Conservation (phyloP, 2,888 invertebrate genomes). For the Limenitis camilla region DNA sequence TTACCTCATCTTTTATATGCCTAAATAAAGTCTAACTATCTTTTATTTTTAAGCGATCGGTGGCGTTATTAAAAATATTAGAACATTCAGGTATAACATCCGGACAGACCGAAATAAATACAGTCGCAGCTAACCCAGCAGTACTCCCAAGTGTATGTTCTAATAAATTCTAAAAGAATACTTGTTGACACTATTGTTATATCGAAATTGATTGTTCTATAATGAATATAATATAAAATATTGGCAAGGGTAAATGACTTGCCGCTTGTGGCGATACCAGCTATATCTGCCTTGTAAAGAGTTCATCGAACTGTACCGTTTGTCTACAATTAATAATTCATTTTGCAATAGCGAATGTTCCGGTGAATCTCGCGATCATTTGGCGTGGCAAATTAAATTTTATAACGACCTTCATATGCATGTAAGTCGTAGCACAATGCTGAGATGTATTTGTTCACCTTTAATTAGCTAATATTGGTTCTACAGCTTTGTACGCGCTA, state of each 20-base stretch:
- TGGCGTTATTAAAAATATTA: too few species aligned
- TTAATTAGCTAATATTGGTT: too few species aligned
- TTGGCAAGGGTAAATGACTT: slow-evolving; percentile 28
- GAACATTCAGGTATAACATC: too few species aligned
- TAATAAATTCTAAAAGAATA: too few species aligned
- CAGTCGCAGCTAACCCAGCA: too few species aligned
- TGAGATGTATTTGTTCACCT: too few species aligned
- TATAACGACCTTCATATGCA: not conserved
- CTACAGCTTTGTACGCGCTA: too few species aligned
- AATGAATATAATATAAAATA: slow-evolving; percentile 8
- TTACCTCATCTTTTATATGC: too few species aligned
- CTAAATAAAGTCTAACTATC: too few species aligned
- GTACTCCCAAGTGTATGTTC: too few species aligned
- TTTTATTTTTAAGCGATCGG: too few species aligned
- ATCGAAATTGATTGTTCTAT: not conserved
- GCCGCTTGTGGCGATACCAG: slow-evolving; percentile 29
- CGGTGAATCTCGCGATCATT: slow-evolving; percentile 13
- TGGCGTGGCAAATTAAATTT: slow-evolving; percentile 7
- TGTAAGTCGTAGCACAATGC: not conserved
- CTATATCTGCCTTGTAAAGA: slow-evolving; percentile 30
- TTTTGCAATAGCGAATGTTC: slow-evolving; percentile 33
- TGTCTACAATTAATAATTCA: slow-evolving; percentile 66
- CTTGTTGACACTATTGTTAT: not conserved
- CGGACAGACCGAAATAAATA: too few species aligned
- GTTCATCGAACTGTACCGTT: slow-evolving; percentile 53